A percentile compares a stretch with the other conserved stretches of the same genome.
These are phyloP conservation scores for Melipona quadrifasciata DNA, from an alignment of 1,140 invertebrate species.

Conservation along the genomic window DNA sequence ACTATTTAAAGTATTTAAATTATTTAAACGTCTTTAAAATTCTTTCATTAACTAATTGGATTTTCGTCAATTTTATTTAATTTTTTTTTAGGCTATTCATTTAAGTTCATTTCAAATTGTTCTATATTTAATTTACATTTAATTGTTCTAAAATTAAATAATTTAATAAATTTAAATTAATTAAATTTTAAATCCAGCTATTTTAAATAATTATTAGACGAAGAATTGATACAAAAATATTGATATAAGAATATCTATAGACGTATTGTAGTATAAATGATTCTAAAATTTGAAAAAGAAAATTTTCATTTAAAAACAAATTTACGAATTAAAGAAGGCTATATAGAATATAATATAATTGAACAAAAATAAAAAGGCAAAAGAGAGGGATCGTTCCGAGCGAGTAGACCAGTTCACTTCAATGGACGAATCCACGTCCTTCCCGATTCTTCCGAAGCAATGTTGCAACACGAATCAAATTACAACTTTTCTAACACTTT, in stretches of 20 bases:
- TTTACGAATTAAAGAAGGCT: neutral
- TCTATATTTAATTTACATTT: too few relatives aligned
- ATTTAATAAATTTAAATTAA: too few relatives aligned
- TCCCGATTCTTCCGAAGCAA: neutral
- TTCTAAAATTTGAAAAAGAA: neutral
- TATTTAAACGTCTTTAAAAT: neutral
- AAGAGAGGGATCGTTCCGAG: neutral
- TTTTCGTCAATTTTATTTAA: neutral
- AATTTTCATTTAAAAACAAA: neutral
- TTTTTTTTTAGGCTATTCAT: neutral
- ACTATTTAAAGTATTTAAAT: neutral
- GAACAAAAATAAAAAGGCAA: neutral
- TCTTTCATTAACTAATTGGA: neutral
- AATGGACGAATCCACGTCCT: conserved; percentile 14
- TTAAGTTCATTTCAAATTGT: neutral
- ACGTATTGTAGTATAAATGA: neutral
- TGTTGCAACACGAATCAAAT: neutral
- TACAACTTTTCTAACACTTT: neutral
- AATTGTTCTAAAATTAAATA: too few relatives aligned
- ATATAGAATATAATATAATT: neutral
- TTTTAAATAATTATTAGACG: neutral
- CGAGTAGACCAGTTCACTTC: neutral
- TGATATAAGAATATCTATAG: neutral
- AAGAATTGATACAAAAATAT: neutral
- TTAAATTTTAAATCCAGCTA: neutral